Evolutionary conservation across 2,113 vertebrate species (phyloP), one percentile per base, ranked within the genome.

Genomic region (Syngnathus typhle): DNA sequence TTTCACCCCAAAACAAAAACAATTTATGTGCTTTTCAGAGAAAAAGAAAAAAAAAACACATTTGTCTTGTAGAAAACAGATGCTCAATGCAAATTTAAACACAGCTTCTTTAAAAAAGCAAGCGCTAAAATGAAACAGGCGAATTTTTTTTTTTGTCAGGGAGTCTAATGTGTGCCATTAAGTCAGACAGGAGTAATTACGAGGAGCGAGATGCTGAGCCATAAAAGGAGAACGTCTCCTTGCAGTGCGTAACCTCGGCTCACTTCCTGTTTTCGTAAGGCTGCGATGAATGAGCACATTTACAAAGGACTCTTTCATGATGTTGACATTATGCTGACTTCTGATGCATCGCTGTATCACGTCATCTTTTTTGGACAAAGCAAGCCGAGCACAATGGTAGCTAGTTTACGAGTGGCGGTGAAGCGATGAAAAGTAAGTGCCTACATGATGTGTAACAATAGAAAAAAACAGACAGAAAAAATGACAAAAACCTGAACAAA

Each of bases 371-470:
- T 82, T 70, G 77, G 85, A 85, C 81, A 85, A 85, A 87, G 84
- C 80, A 85, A 86, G 82, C 85, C 82, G 85, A 85, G 93, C 92
- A 93, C 91, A 92, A 91, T 88, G 89, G 90, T 91, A 92, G 90
- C 91, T 93, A 92, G 92, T 90, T 92, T 92, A 94, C 92, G 88
- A 89, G 11, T 89, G 87, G 78, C 90, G 89, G 88, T 37, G 80
- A 84, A 89, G 80, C 81, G 81, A 82, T 85, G 12, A 46, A 65
- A 73, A 65, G 43, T 60, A 75, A 64, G 54, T 80, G 68, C 69
- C 71, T 71, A 76, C 76, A 67, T 73, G 81, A 78, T 82, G 73
- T 74, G 78, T 69, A 81, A 65, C 76, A 74, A 69, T 72, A 62
- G 71, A 73, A 74, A 66, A 74, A 66, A 21, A 19, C 37, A 59